Base-by-base conservation (phyloP, 2,113 vertebrate species). In the Rattus rattus region DNA sequence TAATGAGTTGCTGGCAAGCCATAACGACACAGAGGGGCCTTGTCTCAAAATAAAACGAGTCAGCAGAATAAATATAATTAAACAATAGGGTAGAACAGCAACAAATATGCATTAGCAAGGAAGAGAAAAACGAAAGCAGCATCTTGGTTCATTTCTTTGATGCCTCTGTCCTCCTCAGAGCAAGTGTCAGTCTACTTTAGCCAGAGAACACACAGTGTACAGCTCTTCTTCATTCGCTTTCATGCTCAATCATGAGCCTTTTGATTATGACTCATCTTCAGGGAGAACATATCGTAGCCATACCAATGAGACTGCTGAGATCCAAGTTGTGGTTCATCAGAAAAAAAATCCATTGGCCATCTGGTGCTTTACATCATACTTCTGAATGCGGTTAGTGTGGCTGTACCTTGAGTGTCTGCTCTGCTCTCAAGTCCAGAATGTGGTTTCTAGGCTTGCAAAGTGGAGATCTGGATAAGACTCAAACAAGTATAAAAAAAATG, bases 341-440 rank as follows among this genome's bases (percentile, higher is more conserved):
- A 93, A 91, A 26, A 5, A 89, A 5, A 89, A n/a, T 77, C 28
- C 16, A 36, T 19, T 89, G 83, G 73, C 47, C 13, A 77, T 52
- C 39, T 91, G 49, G 39, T 88, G 30, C 75, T 92, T 39, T 43
- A 89, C 19, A 73, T 96, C 43, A 91, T 76, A 14, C 47, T 94
- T 2, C 20, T 91, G 54, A 79, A 5, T 77, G 4, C 56, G 13
- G 30, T 77, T 83, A 49, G 26, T 56, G 26, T 77, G 91, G 92
- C 47, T 85, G 56, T 92, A 67, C 20, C 22, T 28, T 72, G 90
- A 75, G 6, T 56, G 5, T 76, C 43, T 30, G 4, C 70, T 90
- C 20, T 2, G 22, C 30, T 59, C 54, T 88, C 10, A 59, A 69
- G 5, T 90, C 47, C 43, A 88, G 52, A 69, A 83, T 33, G 65